Conservation (phyloP, 2,797 vertebrate species). For the Labroides dimidiatus region DNA sequence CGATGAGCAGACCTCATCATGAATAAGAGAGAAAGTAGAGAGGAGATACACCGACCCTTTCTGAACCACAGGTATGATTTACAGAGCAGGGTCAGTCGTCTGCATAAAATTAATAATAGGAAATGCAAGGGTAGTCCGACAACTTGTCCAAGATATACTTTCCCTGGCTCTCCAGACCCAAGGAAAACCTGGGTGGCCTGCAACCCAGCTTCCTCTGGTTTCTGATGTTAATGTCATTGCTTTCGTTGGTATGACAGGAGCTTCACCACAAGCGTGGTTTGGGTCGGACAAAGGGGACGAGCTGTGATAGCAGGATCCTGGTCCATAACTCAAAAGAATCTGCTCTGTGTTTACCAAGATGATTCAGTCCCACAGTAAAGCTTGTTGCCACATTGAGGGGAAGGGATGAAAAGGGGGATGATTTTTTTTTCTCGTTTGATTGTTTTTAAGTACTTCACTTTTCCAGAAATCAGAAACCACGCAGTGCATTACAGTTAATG, state of each 20-base stretch:
- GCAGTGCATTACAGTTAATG: slow-evolving; percentile 76
- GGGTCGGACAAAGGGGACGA: slow-evolving; percentile 72
- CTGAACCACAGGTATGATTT: slow-evolving; percentile 84
- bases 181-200: slow-evolving; percentile 85
- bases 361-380: slow-evolving; percentile 60
- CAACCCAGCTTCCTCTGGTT: slow-evolving; percentile 80
- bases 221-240: slow-evolving; percentile 84
- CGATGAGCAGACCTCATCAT: slow-evolving; percentile 49
- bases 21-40: slow-evolving; percentile 43
- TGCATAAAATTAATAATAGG: slow-evolving; percentile 84
- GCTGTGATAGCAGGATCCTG: slow-evolving; percentile 65
- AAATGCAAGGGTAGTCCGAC: slow-evolving; percentile 79
- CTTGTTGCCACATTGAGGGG: slow-evolving; percentile 58
- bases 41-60: slow-evolving; percentile 60
- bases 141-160: slow-evolving; percentile 84
- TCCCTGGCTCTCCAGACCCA: slow-evolving; percentile 74
- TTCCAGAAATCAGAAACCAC: slow-evolving; percentile 84
- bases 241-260: slow-evolving; percentile 74
- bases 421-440: slow-evolving; percentile 71
- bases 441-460: slow-evolving; percentile 79
- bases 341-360: slow-evolving; percentile 30
- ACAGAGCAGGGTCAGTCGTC: slow-evolving; percentile 74
- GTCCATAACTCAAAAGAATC: slow-evolving; percentile 34
- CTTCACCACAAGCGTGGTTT: slow-evolving; percentile 73
- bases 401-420: slow-evolving; percentile 64